Conservation (phyloP, 2,113 vertebrate species). For the Vulpes lagopus region DNA sequence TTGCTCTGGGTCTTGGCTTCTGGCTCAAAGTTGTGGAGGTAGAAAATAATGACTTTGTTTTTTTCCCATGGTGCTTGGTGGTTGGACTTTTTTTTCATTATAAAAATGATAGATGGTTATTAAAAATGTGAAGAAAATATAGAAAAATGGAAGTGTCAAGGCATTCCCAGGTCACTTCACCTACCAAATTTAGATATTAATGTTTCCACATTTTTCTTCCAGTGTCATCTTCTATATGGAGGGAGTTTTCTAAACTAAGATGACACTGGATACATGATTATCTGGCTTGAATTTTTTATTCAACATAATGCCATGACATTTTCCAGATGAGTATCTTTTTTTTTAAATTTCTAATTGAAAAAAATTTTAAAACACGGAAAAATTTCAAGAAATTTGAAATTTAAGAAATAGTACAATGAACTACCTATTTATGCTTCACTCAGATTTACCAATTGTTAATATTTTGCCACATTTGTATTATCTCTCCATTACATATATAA, state of each 20-base stretch:
- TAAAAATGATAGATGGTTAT: slow-evolving; percentile 70
- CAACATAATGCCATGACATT: neutral
- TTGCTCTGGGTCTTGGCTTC: slow-evolving; percentile 35
- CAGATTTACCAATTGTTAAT: neutral
- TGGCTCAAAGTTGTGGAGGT: neutral
- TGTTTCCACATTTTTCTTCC: neutral
- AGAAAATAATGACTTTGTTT: neutral
- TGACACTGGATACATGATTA: neutral
- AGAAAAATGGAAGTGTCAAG: neutral
- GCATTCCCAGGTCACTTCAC: neutral
- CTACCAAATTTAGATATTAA: neutral
- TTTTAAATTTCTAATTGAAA: slow-evolving; percentile 3
- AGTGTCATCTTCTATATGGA: neutral
- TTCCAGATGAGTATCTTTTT: neutral
- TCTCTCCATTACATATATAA: neutral
- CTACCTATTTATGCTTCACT: neutral
- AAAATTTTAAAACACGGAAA: neutral
- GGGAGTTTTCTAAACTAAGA: neutral
- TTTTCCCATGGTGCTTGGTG: neutral
- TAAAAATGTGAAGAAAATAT: slow-evolving; percentile 63
- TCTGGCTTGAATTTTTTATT: neutral
- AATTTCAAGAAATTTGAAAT: neutral
- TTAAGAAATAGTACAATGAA: neutral
- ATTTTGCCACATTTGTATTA: neutral
- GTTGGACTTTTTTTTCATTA: neutral